Evolutionary conservation across 1,140 invertebrate genomes (phyloP).

Genomic region (Popillia japonica): DNA sequence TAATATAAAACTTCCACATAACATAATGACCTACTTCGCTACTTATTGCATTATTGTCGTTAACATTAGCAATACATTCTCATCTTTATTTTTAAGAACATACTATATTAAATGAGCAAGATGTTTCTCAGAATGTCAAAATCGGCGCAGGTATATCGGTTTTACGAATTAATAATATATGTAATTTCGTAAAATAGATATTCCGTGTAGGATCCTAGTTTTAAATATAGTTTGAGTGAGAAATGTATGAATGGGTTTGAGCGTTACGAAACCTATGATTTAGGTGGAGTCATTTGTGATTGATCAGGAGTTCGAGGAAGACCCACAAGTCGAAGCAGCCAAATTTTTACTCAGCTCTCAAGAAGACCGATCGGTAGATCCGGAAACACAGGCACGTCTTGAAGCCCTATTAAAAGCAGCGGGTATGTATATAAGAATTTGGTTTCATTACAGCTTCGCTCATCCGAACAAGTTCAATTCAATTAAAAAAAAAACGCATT

Average conservation of each 20-base stretch:
- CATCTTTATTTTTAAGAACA: neutral
- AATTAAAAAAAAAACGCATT: too few species aligned
- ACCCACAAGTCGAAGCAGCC: constrained; percentile 73
- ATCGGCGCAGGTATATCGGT: neutral
- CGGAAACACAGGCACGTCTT: constrained; percentile 86
- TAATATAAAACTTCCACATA: neutral
- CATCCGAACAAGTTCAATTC: too few species aligned
- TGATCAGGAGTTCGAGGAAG: constrained; percentile 74
- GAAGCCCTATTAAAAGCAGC: constrained; percentile 90
- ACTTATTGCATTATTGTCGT: constrained; percentile 6
- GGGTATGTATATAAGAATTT: constrained; percentile 62
- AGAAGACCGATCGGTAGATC: constrained; percentile 84
- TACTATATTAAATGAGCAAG: neutral
- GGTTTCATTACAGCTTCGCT: too few species aligned
- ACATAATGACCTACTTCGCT: constrained; percentile 11
- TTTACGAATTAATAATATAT: neutral
- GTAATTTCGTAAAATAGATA: too few species aligned
- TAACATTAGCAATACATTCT: neutral
- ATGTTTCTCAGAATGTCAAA: constrained; percentile 6
- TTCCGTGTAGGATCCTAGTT: neutral
- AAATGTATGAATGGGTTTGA: constrained; percentile 36
- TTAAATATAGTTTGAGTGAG: constrained; percentile 34
- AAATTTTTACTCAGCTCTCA: constrained; percentile 81
- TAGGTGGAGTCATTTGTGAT: constrained; percentile 77
- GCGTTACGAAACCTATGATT: constrained; percentile 56